Percentiles rank a stretch among this genome's conserved stretches.
These are phyloP conservation scores for Potorous gilbertii DNA, from an alignment of 2,797 vertebrate genomes.

Conservation along the genomic window DNA sequence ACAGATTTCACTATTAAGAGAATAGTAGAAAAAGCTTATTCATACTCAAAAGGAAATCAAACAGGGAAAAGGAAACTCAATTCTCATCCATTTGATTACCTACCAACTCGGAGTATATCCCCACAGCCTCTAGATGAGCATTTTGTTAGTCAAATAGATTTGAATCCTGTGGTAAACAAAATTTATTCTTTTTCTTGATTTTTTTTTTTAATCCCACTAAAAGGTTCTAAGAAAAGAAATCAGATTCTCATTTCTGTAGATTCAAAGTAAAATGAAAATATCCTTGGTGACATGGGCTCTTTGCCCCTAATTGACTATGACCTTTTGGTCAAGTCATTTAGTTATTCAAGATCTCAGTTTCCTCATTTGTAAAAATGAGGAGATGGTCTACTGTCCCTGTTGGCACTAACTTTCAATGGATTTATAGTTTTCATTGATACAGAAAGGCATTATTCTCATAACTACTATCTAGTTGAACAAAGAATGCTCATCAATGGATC, in stretches of 20 bases:
- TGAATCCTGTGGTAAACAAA: not conserved
- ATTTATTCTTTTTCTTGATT: conserved; percentile 42
- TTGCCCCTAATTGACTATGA: not conserved
- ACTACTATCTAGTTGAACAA: not conserved
- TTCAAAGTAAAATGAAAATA: not conserved
- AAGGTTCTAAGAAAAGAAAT: not conserved
- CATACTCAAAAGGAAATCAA: conserved; percentile 61
- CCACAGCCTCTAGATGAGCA: conserved; percentile 39
- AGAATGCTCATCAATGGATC: not conserved
- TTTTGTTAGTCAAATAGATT: conserved; percentile 47
- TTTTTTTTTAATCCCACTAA: conserved; percentile 19
- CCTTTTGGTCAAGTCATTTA: not conserved
- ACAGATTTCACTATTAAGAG: conserved; percentile 47
- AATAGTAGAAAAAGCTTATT: conserved; percentile 5
- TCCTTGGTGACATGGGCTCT: not conserved
- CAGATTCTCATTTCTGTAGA: not conserved
- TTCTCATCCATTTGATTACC: not conserved
- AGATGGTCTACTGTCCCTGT: not conserved
- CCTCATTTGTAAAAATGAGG: not conserved
- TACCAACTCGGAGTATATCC: not conserved
- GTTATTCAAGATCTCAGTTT: not conserved
- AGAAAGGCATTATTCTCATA: not conserved
- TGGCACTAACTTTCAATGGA: not conserved
- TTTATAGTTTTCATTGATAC: not conserved
- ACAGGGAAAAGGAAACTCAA: conserved; percentile 28